These are phyloP conservation scores for Siderastrea siderea DNA, from an alignment of 92 coral and sea anemone genomes.

Conservation along the genomic window DNA sequence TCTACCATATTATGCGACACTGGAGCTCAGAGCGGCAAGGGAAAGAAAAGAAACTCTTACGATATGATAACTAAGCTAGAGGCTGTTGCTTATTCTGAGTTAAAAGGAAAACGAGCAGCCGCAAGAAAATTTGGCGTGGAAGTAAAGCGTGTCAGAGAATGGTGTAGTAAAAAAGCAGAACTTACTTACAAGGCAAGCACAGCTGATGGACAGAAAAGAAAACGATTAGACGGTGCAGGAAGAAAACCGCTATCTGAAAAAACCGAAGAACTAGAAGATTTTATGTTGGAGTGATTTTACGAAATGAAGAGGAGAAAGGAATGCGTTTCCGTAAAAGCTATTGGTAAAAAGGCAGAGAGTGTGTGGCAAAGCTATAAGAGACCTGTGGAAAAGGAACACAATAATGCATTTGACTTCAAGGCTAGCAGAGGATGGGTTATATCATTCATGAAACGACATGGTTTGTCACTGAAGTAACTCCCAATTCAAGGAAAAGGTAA, in stretches of 20 bases:
- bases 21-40: conserved; percentile 16
- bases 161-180: conserved; percentile 49
- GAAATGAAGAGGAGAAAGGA: conserved; percentile 19
- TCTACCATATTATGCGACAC: too few relatives aligned
- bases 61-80: conserved; percentile 45
- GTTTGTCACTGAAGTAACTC: conserved; percentile 9
- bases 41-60: conserved; percentile 45
- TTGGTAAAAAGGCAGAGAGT: conserved; percentile 28
- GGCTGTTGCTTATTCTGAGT: conserved; percentile 23
- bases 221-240: conserved; percentile 36
- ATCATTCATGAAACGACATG: conserved; percentile 32
- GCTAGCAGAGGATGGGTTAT: conserved; percentile 48
- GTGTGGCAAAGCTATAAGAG: conserved; percentile 26
- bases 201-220: conserved; percentile 21
- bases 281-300: conserved; percentile 20
- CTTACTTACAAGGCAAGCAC: conserved; percentile 33
- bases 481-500: too few relatives aligned
- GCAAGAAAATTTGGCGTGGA: conserved; percentile 45
- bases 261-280: conserved; percentile 5
- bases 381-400: neutral
- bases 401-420: conserved; percentile 12
- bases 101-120: conserved; percentile 32
- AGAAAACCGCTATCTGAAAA: conserved; percentile 32
- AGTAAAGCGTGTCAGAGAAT: conserved; percentile 36
- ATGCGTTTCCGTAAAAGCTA: conserved; percentile 9